Percentiles rank a stretch among this genome's conserved stretches.
Conservation (phyloP, 1,140 invertebrate genomes). For the Bombus vancouverensis region DNA sequence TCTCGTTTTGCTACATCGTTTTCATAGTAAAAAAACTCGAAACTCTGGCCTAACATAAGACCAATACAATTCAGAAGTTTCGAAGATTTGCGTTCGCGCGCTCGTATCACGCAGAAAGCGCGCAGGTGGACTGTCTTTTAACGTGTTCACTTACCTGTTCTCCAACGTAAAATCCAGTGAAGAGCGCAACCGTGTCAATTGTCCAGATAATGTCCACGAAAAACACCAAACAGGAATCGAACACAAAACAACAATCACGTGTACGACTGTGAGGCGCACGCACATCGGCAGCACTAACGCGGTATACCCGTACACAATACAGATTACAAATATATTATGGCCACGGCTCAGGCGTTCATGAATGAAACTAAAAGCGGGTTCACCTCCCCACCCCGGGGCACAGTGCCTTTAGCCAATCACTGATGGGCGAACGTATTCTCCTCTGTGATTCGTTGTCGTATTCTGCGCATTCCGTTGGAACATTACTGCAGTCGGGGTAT, state of each 20-base stretch:
- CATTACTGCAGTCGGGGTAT: background rate
- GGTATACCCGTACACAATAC: constrained; percentile 76
- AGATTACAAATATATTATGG: constrained; percentile 79
- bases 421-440: background rate
- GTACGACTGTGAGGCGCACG: constrained; percentile 67
- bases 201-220: constrained; percentile 57
- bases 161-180: constrained; percentile 30
- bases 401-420: constrained; percentile 10
- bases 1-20: background rate
- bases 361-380: constrained; percentile 78
- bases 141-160: constrained; percentile 49
- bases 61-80: constrained; percentile 24
- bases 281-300: constrained; percentile 79
- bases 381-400: background rate
- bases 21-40: background rate
- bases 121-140: constrained; percentile 16
- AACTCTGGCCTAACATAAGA: background rate
- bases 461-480: background rate
- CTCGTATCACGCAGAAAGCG: constrained; percentile 19
- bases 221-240: constrained; percentile 70
- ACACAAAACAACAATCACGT: constrained; percentile 70
- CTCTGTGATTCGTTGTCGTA: constrained; percentile 36
- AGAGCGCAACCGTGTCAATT: constrained; percentile 26
- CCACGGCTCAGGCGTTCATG: constrained; percentile 75
- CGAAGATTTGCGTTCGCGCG: constrained; percentile 44